Percentiles rank a stretch among this genome's conserved stretches.
Conservation (phyloP, 1,140 invertebrate species). For the Sinonovacula constricta region DNA sequence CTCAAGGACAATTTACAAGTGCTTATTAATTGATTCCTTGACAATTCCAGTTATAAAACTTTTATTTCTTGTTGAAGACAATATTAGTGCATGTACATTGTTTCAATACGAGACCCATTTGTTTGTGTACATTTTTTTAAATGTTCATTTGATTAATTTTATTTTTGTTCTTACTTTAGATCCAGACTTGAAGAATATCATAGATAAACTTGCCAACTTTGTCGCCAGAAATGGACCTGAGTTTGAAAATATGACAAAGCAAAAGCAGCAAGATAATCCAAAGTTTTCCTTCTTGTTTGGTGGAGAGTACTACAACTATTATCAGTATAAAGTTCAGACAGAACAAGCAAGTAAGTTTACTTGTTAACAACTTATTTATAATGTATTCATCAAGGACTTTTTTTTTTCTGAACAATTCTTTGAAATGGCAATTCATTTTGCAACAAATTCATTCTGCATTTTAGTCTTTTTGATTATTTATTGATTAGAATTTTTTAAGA, state of each 20-base stretch:
- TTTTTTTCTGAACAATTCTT: too few relatives aligned
- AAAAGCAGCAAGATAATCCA: constrained; percentile 97
- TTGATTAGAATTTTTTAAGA: too few relatives aligned
- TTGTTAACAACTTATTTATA: too few relatives aligned
- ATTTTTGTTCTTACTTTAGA: constrained; percentile 81
- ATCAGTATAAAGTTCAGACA: constrained; percentile 94
- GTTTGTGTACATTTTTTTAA: not conserved
- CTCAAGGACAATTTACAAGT: too few relatives aligned
- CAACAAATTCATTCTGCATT: too few relatives aligned
- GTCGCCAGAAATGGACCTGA: constrained; percentile 99
- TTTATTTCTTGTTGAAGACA: not conserved
- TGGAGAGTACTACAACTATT: constrained; percentile 96
- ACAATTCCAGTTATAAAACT: not conserved
- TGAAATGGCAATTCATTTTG: too few relatives aligned
- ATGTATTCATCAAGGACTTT: too few relatives aligned
- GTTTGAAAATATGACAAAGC: constrained; percentile 98
- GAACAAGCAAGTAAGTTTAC: constrained; percentile 75
- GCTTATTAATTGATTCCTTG: too few relatives aligned
- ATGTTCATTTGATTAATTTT: not conserved
- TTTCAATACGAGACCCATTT: not conserved
- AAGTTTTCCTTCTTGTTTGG: constrained; percentile 98
- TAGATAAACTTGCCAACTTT: constrained; percentile 98
- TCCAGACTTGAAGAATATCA: constrained; percentile 95
- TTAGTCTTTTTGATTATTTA: too few relatives aligned
- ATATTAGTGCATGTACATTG: too few relatives aligned